Conservation (phyloP, 2,113 vertebrate genomes). For the Sorex fumeus region DNA sequence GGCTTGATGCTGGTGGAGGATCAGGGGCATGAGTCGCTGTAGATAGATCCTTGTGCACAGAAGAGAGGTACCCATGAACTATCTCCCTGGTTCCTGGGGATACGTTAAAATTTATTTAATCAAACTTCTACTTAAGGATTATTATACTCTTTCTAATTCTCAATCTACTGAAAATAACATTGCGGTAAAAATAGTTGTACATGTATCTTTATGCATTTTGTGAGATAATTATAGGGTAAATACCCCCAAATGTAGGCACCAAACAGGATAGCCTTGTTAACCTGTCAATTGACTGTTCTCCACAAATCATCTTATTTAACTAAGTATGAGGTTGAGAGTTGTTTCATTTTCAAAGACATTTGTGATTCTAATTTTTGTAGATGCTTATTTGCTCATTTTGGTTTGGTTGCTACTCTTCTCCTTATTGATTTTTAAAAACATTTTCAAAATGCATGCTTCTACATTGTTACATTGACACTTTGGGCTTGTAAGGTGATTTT, state of each 20-base stretch:
- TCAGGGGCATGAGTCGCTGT: too few species aligned
- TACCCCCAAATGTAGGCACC: conserved; percentile 50
- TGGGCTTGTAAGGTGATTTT: too few species aligned
- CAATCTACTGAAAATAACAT: conserved; percentile 39
- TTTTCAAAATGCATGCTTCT: not conserved
- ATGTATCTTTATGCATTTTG: not conserved
- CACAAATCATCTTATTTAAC: conserved; percentile 48
- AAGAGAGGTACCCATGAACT: too few species aligned
- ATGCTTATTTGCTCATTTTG: not conserved
- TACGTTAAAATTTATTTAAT: not conserved
- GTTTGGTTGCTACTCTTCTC: not conserved
- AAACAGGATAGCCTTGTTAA: conserved; percentile 8
- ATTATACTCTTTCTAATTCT: conserved; percentile 44
- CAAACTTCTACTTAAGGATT: not conserved
- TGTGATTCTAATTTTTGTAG: not conserved
- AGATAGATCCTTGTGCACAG: too few species aligned
- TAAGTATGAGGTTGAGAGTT: conserved; percentile 23
- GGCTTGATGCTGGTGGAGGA: too few species aligned
- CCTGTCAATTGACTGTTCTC: not conserved
- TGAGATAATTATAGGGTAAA: conserved; percentile 61
- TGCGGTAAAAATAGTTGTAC: not conserved
- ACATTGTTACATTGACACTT: too few species aligned
- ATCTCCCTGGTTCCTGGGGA: too few species aligned
- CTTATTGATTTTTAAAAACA: not conserved
- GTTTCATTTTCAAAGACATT: conserved; percentile 35